Evolutionary conservation across 2,797 vertebrate species (phyloP).

Genomic region (Melanotaenia trifasciata): DNA sequence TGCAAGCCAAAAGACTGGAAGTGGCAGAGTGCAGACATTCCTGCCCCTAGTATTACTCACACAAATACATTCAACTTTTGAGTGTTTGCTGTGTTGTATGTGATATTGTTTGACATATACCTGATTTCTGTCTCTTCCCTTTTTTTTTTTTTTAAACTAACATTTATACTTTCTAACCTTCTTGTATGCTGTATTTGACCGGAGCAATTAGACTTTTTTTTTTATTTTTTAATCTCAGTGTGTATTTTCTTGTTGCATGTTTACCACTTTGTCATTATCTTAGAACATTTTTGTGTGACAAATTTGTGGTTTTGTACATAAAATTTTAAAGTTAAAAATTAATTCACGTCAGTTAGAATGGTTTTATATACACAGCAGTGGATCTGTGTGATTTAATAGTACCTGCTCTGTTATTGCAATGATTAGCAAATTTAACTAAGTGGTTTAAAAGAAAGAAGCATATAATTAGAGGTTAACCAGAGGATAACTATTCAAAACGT

Average conservation of each 20-base stretch:
- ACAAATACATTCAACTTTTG: background rate
- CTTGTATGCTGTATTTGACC: constrained; percentile 29
- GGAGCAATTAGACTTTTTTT: constrained; percentile 29
- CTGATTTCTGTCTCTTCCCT: constrained; percentile 30
- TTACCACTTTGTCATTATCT: constrained; percentile 23
- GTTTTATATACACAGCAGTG: background rate
- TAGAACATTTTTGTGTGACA: constrained; percentile 25
- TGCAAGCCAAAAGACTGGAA: constrained; percentile 2
- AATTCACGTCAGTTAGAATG: background rate
- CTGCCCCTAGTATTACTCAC: background rate
- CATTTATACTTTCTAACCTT: constrained; percentile 43
- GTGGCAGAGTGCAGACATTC: background rate
- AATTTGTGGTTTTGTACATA: constrained; percentile 45
- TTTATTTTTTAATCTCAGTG: background rate
- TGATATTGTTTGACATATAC: constrained; percentile 3
- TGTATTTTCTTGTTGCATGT: constrained; percentile 44
- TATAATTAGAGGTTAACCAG: background rate
- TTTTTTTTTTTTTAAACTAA: background rate
- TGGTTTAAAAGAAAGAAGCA: background rate
- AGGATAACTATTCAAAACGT: background rate
- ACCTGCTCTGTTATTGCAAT: background rate
- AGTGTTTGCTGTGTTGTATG: constrained; percentile 23
- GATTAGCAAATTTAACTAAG: background rate
- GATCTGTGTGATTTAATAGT: background rate
- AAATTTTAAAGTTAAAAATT: background rate